These are phyloP conservation scores for Heliconius nattereri DNA, from an alignment of 1,140 invertebrate species.

Conservation along the genomic window DNA sequence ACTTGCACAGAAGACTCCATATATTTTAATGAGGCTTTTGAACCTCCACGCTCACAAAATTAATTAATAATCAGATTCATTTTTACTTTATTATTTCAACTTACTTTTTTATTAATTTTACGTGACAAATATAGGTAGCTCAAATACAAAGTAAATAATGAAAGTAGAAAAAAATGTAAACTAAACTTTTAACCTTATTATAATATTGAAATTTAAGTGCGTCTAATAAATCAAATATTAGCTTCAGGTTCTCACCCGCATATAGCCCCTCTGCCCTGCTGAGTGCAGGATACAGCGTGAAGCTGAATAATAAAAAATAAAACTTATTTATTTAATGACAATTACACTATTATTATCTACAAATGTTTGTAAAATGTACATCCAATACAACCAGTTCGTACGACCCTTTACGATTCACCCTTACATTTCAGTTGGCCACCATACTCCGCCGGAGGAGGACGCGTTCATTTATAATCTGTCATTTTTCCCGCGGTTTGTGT, in stretches of 20 bases:
- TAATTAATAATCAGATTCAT: background rate
- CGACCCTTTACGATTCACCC: conserved; percentile 16
- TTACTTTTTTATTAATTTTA: too few relatives aligned
- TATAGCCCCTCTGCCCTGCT: too few relatives aligned
- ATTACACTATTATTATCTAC: background rate
- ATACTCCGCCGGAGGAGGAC: conserved; percentile 27
- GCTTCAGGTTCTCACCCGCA: too few relatives aligned
- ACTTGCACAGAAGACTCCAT: background rate
- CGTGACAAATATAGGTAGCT: too few relatives aligned
- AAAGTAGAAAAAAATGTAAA: too few relatives aligned
- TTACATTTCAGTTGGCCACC: conserved; percentile 35
- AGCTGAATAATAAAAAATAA: too few relatives aligned
- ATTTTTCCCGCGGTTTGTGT: conserved; percentile 34
- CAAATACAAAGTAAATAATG: too few relatives aligned
- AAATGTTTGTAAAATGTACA: conserved; percentile 6
- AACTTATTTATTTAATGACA: too few relatives aligned
- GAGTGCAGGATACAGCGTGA: too few relatives aligned
- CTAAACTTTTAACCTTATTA: too few relatives aligned
- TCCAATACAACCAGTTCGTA: conserved; percentile 18
- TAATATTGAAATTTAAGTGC: too few relatives aligned
- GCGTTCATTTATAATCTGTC: conserved; percentile 17
- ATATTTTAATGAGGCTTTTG: conserved; percentile 9
- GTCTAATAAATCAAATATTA: too few relatives aligned
- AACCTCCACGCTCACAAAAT: background rate
- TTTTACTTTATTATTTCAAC: background rate